These are phyloP conservation scores for Pseudeuparius sepicola DNA, from an alignment of 2,888 invertebrate species.

Conservation along the genomic window DNA sequence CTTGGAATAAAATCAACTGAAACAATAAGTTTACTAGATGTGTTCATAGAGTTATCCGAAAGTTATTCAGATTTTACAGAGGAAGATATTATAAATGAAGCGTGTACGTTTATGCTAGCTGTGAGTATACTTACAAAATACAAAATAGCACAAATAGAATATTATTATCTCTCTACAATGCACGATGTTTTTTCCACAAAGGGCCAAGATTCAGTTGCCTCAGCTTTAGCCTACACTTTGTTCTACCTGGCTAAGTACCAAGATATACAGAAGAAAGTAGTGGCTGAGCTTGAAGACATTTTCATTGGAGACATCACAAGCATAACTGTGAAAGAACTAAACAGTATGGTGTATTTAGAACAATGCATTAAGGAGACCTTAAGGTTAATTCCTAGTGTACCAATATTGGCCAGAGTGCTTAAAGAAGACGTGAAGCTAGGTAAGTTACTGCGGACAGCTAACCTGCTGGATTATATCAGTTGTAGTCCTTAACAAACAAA, in stretches of 20 bases:
- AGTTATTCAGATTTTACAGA: constrained; percentile 42
- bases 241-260: constrained; percentile 45
- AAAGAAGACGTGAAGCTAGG: constrained; percentile 48
- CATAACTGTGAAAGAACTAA: constrained; percentile 43
- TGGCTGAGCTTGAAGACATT: constrained; percentile 43
- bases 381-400: constrained; percentile 57
- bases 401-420: constrained; percentile 50
- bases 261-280: constrained; percentile 41
- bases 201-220: constrained; percentile 53
- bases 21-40: constrained; percentile 38
- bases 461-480: too few species aligned
- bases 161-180: too few species aligned
- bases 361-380: constrained; percentile 60
- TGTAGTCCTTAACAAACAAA: too few species aligned
- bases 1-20: constrained; percentile 40
- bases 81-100: constrained; percentile 49
- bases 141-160: too few species aligned
- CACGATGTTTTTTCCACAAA: constrained; percentile 25
- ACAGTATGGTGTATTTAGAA: constrained; percentile 56
- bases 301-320: constrained; percentile 40
- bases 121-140: constrained; percentile 32
- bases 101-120: constrained; percentile 53
- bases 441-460: constrained; percentile 35
- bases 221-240: constrained; percentile 47
- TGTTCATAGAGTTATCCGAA: constrained; percentile 45